Evolutionary conservation across 2,888 invertebrate genomes (phyloP), one percentile per base, ranked within the genome.

Genomic region (Gasteruption jaculator): DNA sequence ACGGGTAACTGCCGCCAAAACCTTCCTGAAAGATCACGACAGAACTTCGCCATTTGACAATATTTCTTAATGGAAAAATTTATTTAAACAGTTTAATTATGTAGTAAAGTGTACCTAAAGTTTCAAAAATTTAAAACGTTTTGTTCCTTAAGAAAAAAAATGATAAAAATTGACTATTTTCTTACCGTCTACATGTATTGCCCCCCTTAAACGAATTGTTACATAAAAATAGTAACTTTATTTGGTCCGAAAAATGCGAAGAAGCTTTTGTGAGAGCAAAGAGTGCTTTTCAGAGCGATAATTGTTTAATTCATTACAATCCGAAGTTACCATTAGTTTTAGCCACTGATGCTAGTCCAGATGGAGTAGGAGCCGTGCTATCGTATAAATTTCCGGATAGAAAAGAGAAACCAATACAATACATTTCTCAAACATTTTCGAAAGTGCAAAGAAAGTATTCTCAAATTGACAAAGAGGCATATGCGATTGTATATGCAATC

Each of bases 251-350:
- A 5, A 11, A 19, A n/a, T 38, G 19, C 3, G 30, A 44, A 18
- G 25, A 19, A 15, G 34, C 35, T 1, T 44, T 27, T 6, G 15
- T 19, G 3, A 12, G 18, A 5, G 37, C 30, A 2, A 44, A 49
- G n/a, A 41, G 67, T n/a, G 58, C 65, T 2, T 58, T 57, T 7
- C 30, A 38, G 12, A 45, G 52, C 4, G 12, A 41, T 10, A 46
- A 42, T 10, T 20, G 49, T 14, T 38, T 56, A 8, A 46, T 44
- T 4, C 53, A 51, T 41, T 54, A 43, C 33, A 45, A 56, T 32
- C 53, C 50, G 14, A 22, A 31, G 11, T 22, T 38, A 6, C 49
- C 46, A n/a, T 21, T 58, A n/a, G 39, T 50, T 4, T 21, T 54
- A 15, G 19, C 45, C 3, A 31, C 44, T 2, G 44, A 44, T 18